Evolutionary conservation across 2,888 invertebrate genomes (phyloP).

Genomic region (Saturnia japonica): DNA sequence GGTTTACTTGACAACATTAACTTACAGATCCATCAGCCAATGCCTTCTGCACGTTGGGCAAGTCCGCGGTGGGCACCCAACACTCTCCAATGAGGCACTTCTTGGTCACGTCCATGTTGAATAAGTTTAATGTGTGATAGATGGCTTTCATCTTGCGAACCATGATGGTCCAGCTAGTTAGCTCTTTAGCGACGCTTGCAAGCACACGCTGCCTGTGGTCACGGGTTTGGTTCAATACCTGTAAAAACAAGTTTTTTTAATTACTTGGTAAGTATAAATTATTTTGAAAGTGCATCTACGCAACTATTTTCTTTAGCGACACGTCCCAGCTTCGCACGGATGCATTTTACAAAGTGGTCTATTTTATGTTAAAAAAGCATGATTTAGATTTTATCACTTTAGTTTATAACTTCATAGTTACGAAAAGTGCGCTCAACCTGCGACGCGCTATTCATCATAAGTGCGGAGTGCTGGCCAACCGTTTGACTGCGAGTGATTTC

Average conservation of each 20-base stretch:
- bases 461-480: no score
- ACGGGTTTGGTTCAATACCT: conserved; percentile 95
- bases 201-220: conserved; percentile 95
- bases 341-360: no score
- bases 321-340: no score
- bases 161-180: conserved; percentile 94
- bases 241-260: conserved; percentile 3
- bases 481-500: no score
- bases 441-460: no score
- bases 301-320: no score
- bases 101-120: conserved; percentile 93
- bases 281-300: background rate
- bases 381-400: no score
- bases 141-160: conserved; percentile 96
- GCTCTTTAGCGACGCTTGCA: conserved; percentile 92
- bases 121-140: conserved; percentile 93
- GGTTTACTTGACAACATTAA: conserved; percentile 25
- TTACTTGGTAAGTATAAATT: background rate
- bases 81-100: conserved; percentile 93
- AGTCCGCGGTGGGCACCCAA: conserved; percentile 89
- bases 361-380: no score
- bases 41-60: conserved; percentile 89
- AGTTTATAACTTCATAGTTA: no score
- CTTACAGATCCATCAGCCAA: conserved; percentile 90
- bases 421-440: no score